These are phyloP conservation scores for Bovichtus variegatus DNA, from an alignment of 2,797 vertebrate species.

Conservation along the genomic window DNA sequence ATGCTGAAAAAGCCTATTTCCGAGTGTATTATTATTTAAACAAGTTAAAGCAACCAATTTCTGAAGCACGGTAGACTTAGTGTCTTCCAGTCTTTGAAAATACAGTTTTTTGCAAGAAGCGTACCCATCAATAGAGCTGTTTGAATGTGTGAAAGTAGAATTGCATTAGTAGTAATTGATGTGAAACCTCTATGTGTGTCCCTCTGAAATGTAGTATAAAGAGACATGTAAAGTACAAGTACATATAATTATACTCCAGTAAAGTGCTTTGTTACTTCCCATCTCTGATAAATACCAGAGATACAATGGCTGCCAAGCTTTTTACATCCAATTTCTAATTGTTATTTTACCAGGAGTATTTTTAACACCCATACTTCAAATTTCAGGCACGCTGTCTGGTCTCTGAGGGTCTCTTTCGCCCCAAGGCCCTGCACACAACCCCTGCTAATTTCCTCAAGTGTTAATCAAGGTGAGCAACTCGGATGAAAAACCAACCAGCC, in stretches of 20 bases:
- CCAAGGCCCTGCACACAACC: conserved; percentile 19
- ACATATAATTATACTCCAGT: not conserved
- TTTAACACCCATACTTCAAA: conserved; percentile 28
- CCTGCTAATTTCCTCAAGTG: conserved; percentile 58
- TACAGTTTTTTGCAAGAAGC: no score
- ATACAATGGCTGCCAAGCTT: conserved; percentile 1
- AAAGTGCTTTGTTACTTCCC: not conserved
- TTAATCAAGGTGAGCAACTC: conserved; percentile 61
- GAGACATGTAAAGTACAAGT: not conserved
- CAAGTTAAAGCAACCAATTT: not conserved
- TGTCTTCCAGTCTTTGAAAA: no score
- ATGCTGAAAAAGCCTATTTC: not conserved
- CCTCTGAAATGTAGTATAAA: not conserved
- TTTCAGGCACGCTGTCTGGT: conserved; percentile 35
- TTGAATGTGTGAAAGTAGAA: no score
- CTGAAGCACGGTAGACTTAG: no score
- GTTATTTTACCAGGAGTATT: conserved; percentile 28
- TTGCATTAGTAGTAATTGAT: no score
- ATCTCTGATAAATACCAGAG: not conserved
- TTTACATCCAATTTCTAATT: conserved; percentile 15
- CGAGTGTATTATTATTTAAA: not conserved
- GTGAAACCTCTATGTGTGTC: not conserved
- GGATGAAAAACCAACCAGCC: conserved; percentile 54
- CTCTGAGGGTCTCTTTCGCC: conserved; percentile 30
- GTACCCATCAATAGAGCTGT: no score